These are phyloP conservation scores for Drosophila subquinaria DNA, from an alignment of 2,888 invertebrate species.

Conservation along the genomic window DNA sequence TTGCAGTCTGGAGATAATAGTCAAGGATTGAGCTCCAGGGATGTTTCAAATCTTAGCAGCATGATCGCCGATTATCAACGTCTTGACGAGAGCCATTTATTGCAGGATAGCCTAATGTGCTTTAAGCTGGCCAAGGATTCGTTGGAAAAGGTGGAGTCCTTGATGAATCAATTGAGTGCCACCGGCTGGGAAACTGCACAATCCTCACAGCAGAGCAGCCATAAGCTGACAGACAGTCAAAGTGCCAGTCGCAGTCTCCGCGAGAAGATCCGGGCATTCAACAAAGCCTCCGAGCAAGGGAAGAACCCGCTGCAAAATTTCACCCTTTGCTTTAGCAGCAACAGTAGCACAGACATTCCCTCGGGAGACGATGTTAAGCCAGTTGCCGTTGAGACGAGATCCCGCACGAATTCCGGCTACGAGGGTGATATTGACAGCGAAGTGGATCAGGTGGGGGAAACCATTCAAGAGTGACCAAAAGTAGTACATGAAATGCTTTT, in stretches of 20 bases:
- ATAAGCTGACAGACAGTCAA: neutral
- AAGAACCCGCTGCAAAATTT: constrained; percentile 53
- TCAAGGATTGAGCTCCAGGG: constrained; percentile 24
- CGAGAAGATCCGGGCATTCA: constrained; percentile 70
- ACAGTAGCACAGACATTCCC: constrained; percentile 37
- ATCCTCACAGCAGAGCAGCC: constrained; percentile 5
- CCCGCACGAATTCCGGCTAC: constrained; percentile 61
- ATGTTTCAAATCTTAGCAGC: constrained; percentile 50
- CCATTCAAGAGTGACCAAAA: neutral
- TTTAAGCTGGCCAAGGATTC: constrained; percentile 73
- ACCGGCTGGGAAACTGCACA: neutral
- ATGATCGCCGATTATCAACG: constrained; percentile 68
- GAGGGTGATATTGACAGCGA: constrained; percentile 79
- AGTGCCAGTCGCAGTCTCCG: constrained; percentile 54
- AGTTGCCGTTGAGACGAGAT: neutral
- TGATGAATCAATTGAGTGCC: constrained; percentile 32
- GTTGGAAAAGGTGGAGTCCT: constrained; percentile 60
- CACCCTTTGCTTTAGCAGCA: constrained; percentile 63
- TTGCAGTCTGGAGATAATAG: constrained; percentile 21
- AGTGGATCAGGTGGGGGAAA: constrained; percentile 39
- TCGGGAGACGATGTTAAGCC: neutral
- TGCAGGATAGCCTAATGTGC: constrained; percentile 66
- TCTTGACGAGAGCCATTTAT: constrained; percentile 65
- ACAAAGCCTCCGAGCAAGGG: constrained; percentile 45
- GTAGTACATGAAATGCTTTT: neutral